Evolutionary conservation across 2,888 invertebrate genomes (phyloP), one percentile per base, ranked within the genome.

Genomic region (Apotomis turbidana): DNA sequence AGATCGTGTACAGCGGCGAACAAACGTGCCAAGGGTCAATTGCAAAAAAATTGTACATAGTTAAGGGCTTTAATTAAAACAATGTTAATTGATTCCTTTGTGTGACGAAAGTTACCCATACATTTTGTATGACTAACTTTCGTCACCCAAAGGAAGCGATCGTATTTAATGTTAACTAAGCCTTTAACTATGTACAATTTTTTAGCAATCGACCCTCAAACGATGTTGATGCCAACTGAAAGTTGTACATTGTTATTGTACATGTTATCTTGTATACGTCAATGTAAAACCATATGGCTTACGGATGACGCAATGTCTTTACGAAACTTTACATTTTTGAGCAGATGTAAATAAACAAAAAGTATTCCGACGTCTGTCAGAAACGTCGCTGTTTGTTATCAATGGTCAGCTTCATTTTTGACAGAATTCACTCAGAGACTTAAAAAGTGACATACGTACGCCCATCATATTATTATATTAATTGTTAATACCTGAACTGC

Each of bases 301-400:
- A 49, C 49, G 49, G 5, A 2, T 10, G 9, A 49, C 49, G 49
- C 49, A 49, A 10, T 49, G 41, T 44, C 12, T 36, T 51, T n/a
- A 10, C 15, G 3, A 41, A 38, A 44, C 54, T 15, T 51, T 4
- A 0, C 12, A 41, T 9, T 57, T 10, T 57, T 52, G 52, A 68
- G 44, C 68, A 62, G 52, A n/a, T 27, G 68, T 63, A 72, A 72
- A 63, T 27, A 58, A 59, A 59, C 59, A 41, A n/a, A 68, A 57
- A 52, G 68, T 52, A 61, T 13, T 41, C 54, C 27, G 54, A 66
- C 68, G 46, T 58, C 63, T 68, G 63, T 63, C 54, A 68, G 59
- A 71, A 62, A 59, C 6, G 51, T 38, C 36, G 6, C 54, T 15
- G 13, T 68, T 68, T 63, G 54, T 58, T 58, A 54, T 54, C 27